Evolutionary conservation across 2,797 vertebrate species (phyloP), one percentile per base, ranked within the genome.

Genomic region (Gallinago nigripennis): DNA sequence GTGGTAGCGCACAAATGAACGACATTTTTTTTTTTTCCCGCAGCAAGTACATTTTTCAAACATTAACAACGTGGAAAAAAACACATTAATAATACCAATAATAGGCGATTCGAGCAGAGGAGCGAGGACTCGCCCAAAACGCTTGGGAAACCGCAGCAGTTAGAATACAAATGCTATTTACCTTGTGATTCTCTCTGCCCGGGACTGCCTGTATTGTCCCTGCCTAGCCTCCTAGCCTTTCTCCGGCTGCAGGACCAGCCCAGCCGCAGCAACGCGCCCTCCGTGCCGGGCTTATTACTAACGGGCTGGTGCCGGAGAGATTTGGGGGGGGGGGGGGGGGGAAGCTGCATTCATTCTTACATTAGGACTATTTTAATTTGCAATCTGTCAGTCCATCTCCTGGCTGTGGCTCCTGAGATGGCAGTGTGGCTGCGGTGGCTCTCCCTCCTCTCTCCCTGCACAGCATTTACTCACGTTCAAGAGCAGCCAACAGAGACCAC

Each of bases 191-290:
- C 92, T 88, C 76, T 83, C 93, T 78, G 50, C 68, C 80, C 93
- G 41, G 88, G 88, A 88, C n/a, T 86, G 82, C 91, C 77, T 96
- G 90, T 95, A 97, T 96, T 97, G 96, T 96, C 89, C 95, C 79
- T 91, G 69, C 91, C 83, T 78, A 63, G 37, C 37, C 37, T 37
- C 91, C 83, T 78, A 63, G 37, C 37, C 37, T 37, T 69, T 68
- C 91, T 89, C 86, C 90, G 75, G 33, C 64, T 45, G 58, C 64
- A 66, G 96, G 28, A 84, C 76, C 75, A 39, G 80, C 84, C 93
- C 94, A 43, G 88, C 51, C 64, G 83, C 94, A 89, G 95, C 89
- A 91, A 84, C 86, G 58, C 89, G 87, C 95, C 58, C 92, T 90
- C 83, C 86, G 63, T 86, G 95, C 88, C 63, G 72, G 96, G 86